Percentiles rank a stretch among this genome's conserved stretches.
Conservation (phyloP, 30 jellyfish, hydroid and myxozoan genomes). For the Chrysaora quinquecirrha region DNA sequence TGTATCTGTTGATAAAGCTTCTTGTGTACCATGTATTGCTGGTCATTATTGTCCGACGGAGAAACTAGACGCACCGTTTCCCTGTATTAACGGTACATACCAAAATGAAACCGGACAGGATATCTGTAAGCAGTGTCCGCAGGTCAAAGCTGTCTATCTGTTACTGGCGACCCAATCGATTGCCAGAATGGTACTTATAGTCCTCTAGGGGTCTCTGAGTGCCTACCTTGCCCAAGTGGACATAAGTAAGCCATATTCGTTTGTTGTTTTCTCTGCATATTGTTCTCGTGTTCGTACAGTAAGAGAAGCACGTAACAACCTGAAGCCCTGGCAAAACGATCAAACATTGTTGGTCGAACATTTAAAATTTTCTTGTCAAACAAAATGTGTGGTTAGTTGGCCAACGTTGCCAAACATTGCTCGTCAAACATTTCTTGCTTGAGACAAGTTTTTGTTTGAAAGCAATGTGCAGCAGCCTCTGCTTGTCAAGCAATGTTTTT, state of each 20-base stretch:
- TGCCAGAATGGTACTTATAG: constrained; percentile 93
- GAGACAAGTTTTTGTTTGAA: too few species aligned
- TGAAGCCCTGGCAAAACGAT: too few species aligned
- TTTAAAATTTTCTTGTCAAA: too few species aligned
- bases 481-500: too few species aligned
- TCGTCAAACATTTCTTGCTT: too few species aligned
- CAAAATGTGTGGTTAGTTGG: too few species aligned
- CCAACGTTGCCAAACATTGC: too few species aligned
- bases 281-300: too few species aligned
- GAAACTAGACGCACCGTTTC: constrained; percentile 38
- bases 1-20: constrained; percentile 44
- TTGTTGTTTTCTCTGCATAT: too few species aligned
- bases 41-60: constrained; percentile 71
- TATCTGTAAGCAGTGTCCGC: constrained; percentile 63
- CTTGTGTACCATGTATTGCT: constrained; percentile 57
- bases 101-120: constrained; percentile 60
- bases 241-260: constrained; percentile 81
- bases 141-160: constrained; percentile 83
- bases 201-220: constrained; percentile 47
- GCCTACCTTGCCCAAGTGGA: constrained; percentile 83
- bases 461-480: too few species aligned
- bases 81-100: constrained; percentile 69
- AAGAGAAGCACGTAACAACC: too few species aligned
- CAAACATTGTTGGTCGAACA: too few species aligned
- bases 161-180: constrained; percentile 31